Base-by-base conservation (phyloP, 2,888 invertebrate species). In the Pandemis corylana region DNA sequence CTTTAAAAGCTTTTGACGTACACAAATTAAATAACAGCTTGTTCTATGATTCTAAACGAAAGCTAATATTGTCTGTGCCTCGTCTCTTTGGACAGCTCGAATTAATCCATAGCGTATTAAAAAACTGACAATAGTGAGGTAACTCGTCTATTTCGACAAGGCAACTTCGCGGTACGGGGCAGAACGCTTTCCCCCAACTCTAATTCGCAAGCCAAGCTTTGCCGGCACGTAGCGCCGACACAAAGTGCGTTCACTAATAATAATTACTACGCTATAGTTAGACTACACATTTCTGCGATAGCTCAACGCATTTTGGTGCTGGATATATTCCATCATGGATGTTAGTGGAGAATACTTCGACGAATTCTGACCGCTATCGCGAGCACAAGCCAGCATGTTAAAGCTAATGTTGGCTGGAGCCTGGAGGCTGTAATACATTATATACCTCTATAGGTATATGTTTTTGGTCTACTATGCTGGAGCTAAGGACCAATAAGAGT, bases 371-470 rank as follows among this genome's bases (percentile, higher is more conserved):
- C 6, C 12, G 51, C 15, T 5, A 2, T n/a, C 12, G 5, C 10
- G 59, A 59, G 59, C 59, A 59, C 59, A 59, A 59, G 59, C 59
- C 59, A 59, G 59, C 28, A 56, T 15, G 15, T 28, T 28, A 10
- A 59, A 28, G 59, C 59, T 59, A 59, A 59, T 4, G 56, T 56
- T 20, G 20, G 9, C 20, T 20, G 56, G 5, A 20, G 20, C 20
- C 13, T 56, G 56, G 6, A n/a, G 15, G 56, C 7, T 9, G 1
- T 2, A 1, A 4, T 36, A 36, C 28, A 36, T 36, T 36, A 36
- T 2, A 36, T 36, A 36, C 28, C 44, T 10, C 9, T 13, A 53
- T 56, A 20, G 20, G 20, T 20, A 20, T 20, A 56, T 49, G 28
- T 49, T 56, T 15, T 56, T 9, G 28, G 12, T 5, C 28, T 5